phyloP scores from a whole-genome alignment of 2,797 vertebrate genomes.

The Poeciliopsis turneri region DNA sequence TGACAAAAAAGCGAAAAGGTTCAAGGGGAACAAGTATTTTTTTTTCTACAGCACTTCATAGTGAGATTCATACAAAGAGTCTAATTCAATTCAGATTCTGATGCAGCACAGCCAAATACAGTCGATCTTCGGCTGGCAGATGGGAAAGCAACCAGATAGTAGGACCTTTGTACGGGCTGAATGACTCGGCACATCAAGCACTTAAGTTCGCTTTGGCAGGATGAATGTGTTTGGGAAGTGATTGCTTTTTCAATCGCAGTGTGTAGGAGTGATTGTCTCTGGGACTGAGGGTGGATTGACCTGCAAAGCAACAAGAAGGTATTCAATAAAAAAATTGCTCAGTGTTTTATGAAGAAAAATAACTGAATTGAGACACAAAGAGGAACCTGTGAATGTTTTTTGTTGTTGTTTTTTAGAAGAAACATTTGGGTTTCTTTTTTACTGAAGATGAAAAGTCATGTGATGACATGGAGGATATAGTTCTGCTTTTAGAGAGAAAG shows the following conservation, averaged over 20 bases:
- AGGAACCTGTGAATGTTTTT: not conserved
- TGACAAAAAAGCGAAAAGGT: not conserved
- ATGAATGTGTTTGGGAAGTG: constrained; percentile 12
- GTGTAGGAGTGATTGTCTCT: constrained; percentile 5
- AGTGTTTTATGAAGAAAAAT: not conserved
- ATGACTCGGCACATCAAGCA: constrained; percentile 34
- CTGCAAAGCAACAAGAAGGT: not conserved
- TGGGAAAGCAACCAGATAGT: constrained; percentile 1
- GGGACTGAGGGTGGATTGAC: not conserved
- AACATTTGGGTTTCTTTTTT: not conserved
- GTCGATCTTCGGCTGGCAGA: not conserved
- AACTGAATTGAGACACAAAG: not conserved
- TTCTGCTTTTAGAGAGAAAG: not conserved
- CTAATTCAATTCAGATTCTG: not conserved
- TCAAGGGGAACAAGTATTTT: not conserved
- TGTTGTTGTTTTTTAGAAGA: not conserved
- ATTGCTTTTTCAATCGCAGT: constrained; percentile 7
- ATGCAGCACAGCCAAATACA: not conserved
- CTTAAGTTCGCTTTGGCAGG: constrained; percentile 2
- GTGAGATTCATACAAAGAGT: not conserved
- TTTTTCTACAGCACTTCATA: not conserved
- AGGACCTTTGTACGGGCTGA: not conserved
- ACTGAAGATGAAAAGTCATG: not conserved
- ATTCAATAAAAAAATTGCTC: not conserved
- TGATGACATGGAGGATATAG: not conserved